Evolutionary conservation across 1,140 invertebrate species (phyloP).

Genomic region (Bombus consobrinus): DNA sequence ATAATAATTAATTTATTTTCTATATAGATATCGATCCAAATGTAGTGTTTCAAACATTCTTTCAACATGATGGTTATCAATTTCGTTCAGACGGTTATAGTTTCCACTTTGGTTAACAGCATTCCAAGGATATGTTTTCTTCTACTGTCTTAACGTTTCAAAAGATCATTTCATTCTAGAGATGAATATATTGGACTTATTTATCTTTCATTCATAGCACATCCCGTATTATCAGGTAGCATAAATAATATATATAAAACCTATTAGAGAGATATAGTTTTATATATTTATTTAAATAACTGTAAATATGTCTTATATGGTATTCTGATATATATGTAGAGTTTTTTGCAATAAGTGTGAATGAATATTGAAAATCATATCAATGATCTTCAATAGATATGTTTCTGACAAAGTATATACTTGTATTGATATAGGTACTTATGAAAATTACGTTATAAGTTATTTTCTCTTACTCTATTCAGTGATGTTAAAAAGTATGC

Average conservation of each 20-base stretch:
- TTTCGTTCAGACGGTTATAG: constrained; percentile 84
- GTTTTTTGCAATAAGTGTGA: not conserved
- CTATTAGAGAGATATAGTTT: constrained; percentile 20
- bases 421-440: constrained; percentile 20
- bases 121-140: constrained; percentile 28
- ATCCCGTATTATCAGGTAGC: constrained; percentile 6
- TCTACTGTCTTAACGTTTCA: constrained; percentile 17
- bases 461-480: constrained; percentile 2
- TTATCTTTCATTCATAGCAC: constrained; percentile 32
- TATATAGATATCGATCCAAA: constrained; percentile 90
- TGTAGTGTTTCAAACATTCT: constrained; percentile 91
- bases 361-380: not conserved
- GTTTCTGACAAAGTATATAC: not conserved
- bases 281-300: constrained; percentile 60
- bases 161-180: constrained; percentile 34
- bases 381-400: not conserved
- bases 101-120: constrained; percentile 87
- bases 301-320: constrained; percentile 55
- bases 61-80: constrained; percentile 83
- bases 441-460: not conserved
- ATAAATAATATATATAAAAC: constrained; percentile 30
- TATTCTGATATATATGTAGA: constrained; percentile 1
- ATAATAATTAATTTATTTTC: constrained; percentile 52
- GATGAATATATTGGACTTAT: constrained; percentile 36
- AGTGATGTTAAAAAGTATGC: not conserved